Conservation (phyloP, 2,888 invertebrate genomes). For the Drosophila meridiana region DNA sequence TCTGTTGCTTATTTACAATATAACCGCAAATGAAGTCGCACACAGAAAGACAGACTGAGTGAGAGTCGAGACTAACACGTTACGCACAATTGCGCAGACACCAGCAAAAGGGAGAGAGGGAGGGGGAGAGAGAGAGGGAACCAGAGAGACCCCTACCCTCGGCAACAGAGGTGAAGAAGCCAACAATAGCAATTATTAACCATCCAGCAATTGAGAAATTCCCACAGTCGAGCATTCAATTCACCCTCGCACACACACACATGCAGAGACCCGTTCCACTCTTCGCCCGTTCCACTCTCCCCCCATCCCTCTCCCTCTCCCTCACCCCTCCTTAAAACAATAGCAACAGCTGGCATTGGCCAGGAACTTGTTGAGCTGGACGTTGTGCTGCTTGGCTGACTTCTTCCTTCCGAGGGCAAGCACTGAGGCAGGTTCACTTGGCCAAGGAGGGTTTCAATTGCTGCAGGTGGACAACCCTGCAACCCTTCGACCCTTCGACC, state of each 20-base stretch:
- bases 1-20: conserved; percentile 43
- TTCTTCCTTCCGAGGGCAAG: conserved; percentile 33
- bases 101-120: neutral
- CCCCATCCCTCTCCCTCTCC: neutral
- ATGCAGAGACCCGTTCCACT: conserved; percentile 16
- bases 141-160: neutral
- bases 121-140: too few relatives aligned
- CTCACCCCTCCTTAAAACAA: conserved; percentile 44
- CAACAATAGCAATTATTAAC: conserved; percentile 80
- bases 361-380: conserved; percentile 76
- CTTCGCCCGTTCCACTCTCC: neutral
- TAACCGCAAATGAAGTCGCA: conserved; percentile 69
- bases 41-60: conserved; percentile 18
- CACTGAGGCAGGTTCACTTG: neutral
- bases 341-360: conserved; percentile 61
- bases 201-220: conserved; percentile 82
- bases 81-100: conserved; percentile 74
- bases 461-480: conserved; percentile 11
- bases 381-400: conserved; percentile 66
- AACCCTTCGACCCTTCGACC: conserved; percentile 15
- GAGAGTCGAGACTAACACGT: conserved; percentile 42
- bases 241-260: conserved; percentile 49
- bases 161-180: conserved; percentile 70
- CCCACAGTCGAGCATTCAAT: conserved; percentile 76
- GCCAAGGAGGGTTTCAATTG: neutral